Percentiles rank a stretch among this genome's conserved stretches.
Evolutionary conservation across 2,888 invertebrate species (phyloP).

Genomic region (Hydrotaea cyrtoneurina): DNA sequence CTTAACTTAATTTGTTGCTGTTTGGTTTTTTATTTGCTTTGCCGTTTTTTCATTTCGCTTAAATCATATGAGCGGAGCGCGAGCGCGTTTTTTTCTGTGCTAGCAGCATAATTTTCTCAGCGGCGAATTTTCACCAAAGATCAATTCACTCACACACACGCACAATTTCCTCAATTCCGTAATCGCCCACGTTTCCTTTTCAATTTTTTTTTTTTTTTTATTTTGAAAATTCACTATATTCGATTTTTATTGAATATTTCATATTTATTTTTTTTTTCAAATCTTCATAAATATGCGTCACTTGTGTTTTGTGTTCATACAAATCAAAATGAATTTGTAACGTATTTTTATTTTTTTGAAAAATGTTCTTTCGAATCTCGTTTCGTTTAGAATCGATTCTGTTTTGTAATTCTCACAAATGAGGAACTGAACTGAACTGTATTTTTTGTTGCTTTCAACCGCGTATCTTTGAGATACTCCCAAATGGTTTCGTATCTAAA

Average conservation of each 20-base stretch:
- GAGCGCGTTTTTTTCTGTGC: background rate
- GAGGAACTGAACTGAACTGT: background rate
- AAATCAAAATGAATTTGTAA: background rate
- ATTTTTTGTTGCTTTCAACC: constrained; percentile 21
- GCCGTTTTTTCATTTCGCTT: background rate
- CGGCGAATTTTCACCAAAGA: constrained; percentile 9
- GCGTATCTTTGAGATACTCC: constrained; percentile 60
- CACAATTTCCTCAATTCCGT: constrained; percentile 1
- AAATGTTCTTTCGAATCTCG: background rate
- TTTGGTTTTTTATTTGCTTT: background rate
- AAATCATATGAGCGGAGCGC: background rate
- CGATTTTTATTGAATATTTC: constrained; percentile 9
- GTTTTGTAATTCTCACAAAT: constrained; percentile 18
- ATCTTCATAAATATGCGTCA: constrained; percentile 25
- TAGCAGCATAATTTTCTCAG: constrained; percentile 24
- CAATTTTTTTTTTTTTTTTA: no score
- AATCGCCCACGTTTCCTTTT: constrained; percentile 35
- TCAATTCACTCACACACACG: constrained; percentile 26
- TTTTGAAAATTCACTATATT: background rate
- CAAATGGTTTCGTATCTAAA: constrained; percentile 67
- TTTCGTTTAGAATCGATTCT: constrained; percentile 14
- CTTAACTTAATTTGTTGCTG: constrained; percentile 2
- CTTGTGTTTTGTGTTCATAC: background rate
- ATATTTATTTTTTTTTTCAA: constrained; percentile 8
- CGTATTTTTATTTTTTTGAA: background rate